Evolutionary conservation across 2,797 vertebrate species (phyloP), one percentile per base, ranked within the genome.

Genomic region (Nothura maculosa): DNA sequence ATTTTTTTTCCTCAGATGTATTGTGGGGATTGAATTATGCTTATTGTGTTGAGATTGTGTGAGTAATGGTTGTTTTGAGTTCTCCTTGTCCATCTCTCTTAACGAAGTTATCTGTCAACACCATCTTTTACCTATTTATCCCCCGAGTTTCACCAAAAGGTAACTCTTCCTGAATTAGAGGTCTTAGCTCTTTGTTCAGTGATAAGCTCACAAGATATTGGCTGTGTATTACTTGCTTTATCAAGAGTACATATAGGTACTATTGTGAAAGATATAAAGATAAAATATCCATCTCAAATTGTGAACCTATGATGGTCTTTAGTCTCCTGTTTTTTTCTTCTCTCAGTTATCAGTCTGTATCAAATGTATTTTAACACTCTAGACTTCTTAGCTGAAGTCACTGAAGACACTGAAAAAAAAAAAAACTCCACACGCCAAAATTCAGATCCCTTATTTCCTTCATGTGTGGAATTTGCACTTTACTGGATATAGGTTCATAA

Each of bases 401-500:
- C n/a, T n/a, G n/a, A n/a, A n/a, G 45, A 47, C 5, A 2, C 3
- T 13, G 3, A 38, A 13, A 3, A 1, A 3, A 67, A 47, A 12
- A 32, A 66, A 45, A 55, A 7, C 1, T 3, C 3, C 18, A 1
- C 12, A 64, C 60, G 78, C 8, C 34, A 67, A 66, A 86, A 85
- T 68, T 54, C 22, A 69, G 12, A 36, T 62, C 58, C 52, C 22
- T 24, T 48, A 48, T 5, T 75, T 73, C 15, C 9, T 82, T 25
- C 5, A 3, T 18, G 15, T n/a, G 4, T 47, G 42, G 45, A 55
- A 60, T 73, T 83, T 81, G 4, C 24, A 68, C 12, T 5, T 66
- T 7, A 8, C 18, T 91, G 21, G 47, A 89, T 17, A 3, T 11
- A 6, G 0, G 0, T 12, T 83, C 15, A 8, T 1, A 1, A 74